Base-by-base conservation (phyloP, 2,113 vertebrate genomes). In the Prolemur simus region DNA sequence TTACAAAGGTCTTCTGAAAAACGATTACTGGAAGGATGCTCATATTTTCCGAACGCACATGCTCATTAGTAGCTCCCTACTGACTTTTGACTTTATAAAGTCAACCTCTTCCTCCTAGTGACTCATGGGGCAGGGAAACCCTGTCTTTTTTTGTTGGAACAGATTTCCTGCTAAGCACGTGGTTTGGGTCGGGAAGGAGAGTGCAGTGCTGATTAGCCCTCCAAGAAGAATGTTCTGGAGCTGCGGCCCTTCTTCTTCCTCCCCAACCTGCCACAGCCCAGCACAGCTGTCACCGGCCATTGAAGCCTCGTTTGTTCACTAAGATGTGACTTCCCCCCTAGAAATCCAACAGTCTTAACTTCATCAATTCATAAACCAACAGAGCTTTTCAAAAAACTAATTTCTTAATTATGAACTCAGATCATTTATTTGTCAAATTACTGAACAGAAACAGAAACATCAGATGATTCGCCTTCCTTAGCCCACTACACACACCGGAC, bases 341-440 rank as follows among this genome's bases (percentile, higher is more conserved):
- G 63, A 95, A 96, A 97, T 71, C 96, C 80, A 1, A 95, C 95
- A 32, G 74, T 2, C 73, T 97, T 96, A 60, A 42, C 94, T 88
- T 74, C 96, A 91, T 94, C 97, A 86, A 88, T 96, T 97, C 82
- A 89, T 64, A 83, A 97, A 90, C 88, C 90, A 97, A 76, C 42
- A 69, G 63, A 92, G 78, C 94, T 94, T 92, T 97, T 23, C 69
- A 93, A 96, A 94, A 96, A 87, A 90, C 87, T 76, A 63, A 93
- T 96, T 96, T 96, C 96, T 96, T 92, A 91, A 93, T 8, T 92
- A 66, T 45, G 96, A 97, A 93, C 87, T 94, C 74, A 11, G 84
- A 52, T 94, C 87, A 96, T 83, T 97, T 91, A 91, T 91, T 95
- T 97, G 76, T 97, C 94, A 98, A 95, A 93, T 42, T 86, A 91